Evolutionary conservation across 2,888 invertebrate genomes (phyloP).

Genomic region (Tiphia femorata): DNA sequence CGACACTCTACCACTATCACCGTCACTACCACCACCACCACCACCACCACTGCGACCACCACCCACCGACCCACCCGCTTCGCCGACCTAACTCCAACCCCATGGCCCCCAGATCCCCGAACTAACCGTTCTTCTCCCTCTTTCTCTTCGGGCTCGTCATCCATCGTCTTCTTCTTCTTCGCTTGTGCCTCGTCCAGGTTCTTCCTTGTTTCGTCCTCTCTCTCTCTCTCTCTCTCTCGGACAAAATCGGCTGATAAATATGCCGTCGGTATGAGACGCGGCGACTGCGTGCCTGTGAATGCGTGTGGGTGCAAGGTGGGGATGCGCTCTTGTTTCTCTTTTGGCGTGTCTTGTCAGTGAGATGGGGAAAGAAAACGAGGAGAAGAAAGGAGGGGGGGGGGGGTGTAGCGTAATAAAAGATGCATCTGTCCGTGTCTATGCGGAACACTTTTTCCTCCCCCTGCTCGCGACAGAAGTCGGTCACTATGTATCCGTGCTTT

Average conservation of each 20-base stretch:
- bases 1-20: conserved; percentile 44
- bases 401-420: not conserved
- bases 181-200: conserved; percentile 4
- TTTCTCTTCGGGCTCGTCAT: conserved; percentile 15
- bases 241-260: conserved; percentile 47
- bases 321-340: not conserved
- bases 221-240: conserved; percentile 6
- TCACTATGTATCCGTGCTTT: conserved; percentile 1
- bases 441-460: not conserved
- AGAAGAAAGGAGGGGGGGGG: not conserved
- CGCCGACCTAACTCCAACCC: conserved; percentile 47
- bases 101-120: conserved; percentile 31
- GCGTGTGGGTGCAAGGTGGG: conserved; percentile 14
- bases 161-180: conserved; percentile 6
- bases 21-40: conserved; percentile 32
- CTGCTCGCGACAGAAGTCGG: conserved; percentile 3
- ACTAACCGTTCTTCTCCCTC: conserved; percentile 30
- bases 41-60: conserved; percentile 30
- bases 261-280: conserved; percentile 42
- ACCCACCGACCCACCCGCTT: conserved; percentile 33
- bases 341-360: no score
- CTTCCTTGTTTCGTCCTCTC: conserved; percentile 10
- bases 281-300: conserved; percentile 9
- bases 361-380: no score
- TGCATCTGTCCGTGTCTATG: not conserved